Base-by-base conservation (phyloP, 2,113 vertebrate genomes). In the Penelope pileata region DNA sequence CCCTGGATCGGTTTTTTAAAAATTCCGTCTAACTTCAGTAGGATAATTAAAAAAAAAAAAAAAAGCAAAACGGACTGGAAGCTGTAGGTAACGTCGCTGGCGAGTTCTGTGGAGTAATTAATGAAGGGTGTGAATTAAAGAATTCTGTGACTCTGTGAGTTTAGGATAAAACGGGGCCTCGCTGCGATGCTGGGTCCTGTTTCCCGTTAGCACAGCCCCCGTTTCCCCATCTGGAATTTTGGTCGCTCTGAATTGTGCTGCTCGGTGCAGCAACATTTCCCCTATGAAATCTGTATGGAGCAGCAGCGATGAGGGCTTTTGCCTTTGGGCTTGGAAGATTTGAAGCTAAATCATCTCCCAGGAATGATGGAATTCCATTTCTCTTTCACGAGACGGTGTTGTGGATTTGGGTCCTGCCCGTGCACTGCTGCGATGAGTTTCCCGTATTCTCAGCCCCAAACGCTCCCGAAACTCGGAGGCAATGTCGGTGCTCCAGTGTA, bases 1-100 rank as follows among this genome's bases (percentile, higher is more conserved):
- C 40, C 32, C n/a, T 14, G 21, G 19, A 1, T 45, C 10, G 2
- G 5, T 30, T 34, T n/a, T 12, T 3, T 1, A n/a, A 24, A 7
- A 5, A 59, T 50, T 43, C 56, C 38, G 16, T 59, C 15, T 29
- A 7, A 2, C 17, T 79, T 19, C 5, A n/a, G 6, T 29, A 7
- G 16, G 9, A 36, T n/a, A 3, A 38, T 64, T 72, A 24, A 0
- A 0, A 6, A 10, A 7, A 38, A 70, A 77, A 24, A 0, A 0
- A 6, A 10, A 7, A 29, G 9, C 47, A 47, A 36, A 7, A 11
- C 3, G 7, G 42, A 6, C 12, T 43, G 6, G 43, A 38, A 66
- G 24, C 7, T 1, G 0, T 42, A 5, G 16, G 54, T 36, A 13
- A 12, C 6, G 1, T 4, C 2, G 21, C 59, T 32, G 4, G 40